Evolutionary conservation across 2,113 vertebrate species (phyloP).

Genomic region (Hassar affinis): DNA sequence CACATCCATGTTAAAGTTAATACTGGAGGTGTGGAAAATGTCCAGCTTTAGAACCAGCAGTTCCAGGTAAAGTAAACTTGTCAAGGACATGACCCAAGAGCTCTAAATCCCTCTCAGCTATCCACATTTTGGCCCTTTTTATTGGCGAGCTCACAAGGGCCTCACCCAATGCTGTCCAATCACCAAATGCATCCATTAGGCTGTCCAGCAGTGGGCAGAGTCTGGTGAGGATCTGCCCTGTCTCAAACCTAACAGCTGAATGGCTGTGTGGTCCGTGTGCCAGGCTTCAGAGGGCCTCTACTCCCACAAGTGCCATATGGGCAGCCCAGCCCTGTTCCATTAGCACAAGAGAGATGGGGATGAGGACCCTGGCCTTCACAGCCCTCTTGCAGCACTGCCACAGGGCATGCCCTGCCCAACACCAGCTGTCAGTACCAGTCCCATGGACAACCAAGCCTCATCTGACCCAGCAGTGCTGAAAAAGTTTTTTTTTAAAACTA

Average conservation of each 20-base stretch:
- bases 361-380: slow-evolving; percentile 62
- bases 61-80: slow-evolving; percentile 43
- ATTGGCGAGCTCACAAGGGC: slow-evolving; percentile 54
- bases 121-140: slow-evolving; percentile 52
- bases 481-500: too few relatives aligned
- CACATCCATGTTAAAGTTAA: slow-evolving; percentile 2
- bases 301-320: slow-evolving; percentile 76
- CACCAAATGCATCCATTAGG: slow-evolving; percentile 61
- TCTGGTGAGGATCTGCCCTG: slow-evolving; percentile 68
- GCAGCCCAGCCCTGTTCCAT: slow-evolving; percentile 70
- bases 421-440: slow-evolving; percentile 73
- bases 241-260: slow-evolving; percentile 70
- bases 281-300: slow-evolving; percentile 64
- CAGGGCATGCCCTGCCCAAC: slow-evolving; percentile 75
- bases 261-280: slow-evolving; percentile 60
- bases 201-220: slow-evolving; percentile 53
- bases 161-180: slow-evolving; percentile 53
- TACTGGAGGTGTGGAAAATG: neutral
- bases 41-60: neutral
- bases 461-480: slow-evolving; percentile 53
- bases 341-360: slow-evolving; percentile 66
- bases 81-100: slow-evolving; percentile 51
- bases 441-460: slow-evolving; percentile 58
- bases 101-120: slow-evolving; percentile 33
- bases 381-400: slow-evolving; percentile 74